Evolutionary conservation across 1,140 invertebrate species (phyloP), one percentile per base, ranked within the genome.

Genomic region (Pseudomyrmex sp.): DNA sequence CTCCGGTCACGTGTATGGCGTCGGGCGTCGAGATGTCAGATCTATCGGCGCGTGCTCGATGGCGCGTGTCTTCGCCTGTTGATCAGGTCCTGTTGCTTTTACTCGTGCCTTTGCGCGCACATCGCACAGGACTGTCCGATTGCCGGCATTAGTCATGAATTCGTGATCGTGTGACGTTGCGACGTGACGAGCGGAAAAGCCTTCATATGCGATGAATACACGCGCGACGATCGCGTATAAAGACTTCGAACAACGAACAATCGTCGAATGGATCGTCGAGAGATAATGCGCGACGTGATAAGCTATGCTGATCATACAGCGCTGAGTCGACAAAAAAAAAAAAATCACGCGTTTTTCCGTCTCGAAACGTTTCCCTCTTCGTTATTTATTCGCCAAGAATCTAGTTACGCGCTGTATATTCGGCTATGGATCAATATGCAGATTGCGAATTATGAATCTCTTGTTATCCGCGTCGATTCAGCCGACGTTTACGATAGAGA

Each of bases 1-100:
- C 91, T 92, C 91, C 90, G 91, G 91, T 92, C 91, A 92, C 91
- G 91, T 90, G 87, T 91, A 86, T 23, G 77, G 77, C 85, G 90
- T 87, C 89, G 85, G 79, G 79, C 88, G 84, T 87, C 87, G 83
- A 87, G 85, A 89, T 86, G 89, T 90, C 85, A 91, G 77, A 91
- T 91, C 87, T 89, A 85, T 85, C 79, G 88, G 90, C 89, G 91
- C 90, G 89, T 91, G 90, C 90, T 88, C 89, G 86, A 83, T 89
- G 85, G 89, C 90, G 89, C 88, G 89, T 91, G 91, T 91, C 86
- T 79, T 88, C 85, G 87, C 87, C 84, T 90, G 69, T 88, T 92
- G 89, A 91, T 90, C 85, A 87, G 35, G 80, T 82, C 79, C 46
- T 68, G 69, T 75, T 62, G 58, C 61, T 63, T 68, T 72, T 56